Evolutionary conservation across 1,140 invertebrate genomes (phyloP), one percentile per base, ranked within the genome.

Genomic region (Hestina assimilis): DNA sequence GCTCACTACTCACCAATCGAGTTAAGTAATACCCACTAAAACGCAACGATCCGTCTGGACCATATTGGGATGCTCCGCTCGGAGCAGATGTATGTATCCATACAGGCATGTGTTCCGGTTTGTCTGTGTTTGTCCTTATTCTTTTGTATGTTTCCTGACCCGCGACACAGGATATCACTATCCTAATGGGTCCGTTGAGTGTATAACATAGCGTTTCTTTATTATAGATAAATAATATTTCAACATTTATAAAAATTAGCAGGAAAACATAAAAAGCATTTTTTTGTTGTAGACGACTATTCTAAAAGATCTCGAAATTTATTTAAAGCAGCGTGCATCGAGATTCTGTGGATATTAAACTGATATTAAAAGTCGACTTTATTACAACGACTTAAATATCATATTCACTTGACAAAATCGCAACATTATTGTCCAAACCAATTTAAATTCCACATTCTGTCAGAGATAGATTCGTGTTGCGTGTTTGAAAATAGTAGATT

Each of bases 261-360:
- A 3, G 20, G 7, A 21, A 41, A 35, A 23, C 15, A 31, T 11
- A 33, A 17, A 53, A 54, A 54, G n/a, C 42, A 38, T 43, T 46
- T 38, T 54, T 54, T 45, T 41, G 33, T 54, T 45, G 17, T 33
- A 46, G 31, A 21, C 12, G 41, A 45, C 29, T 45, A 38, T 45
- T 43, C 29, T 38, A 41, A 54, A 42, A 54, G 41, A 54, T 54
- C 42, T 54, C 42, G 42, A 54, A 54, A 54, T 54, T 54, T 29
- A 54, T 54, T 54, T 54, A 54, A 43, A 52, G n/a, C 51, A 28
- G 23, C 12, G n/a, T 31, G 41, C 6, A 40, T 5, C 14, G 31
- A n/a, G 11, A 41, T n/a, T 31, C 24, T 19, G 29, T 33, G 28
- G 12, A 28, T 35, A 43, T 28, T 6, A 24, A 15, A 11, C 9